These are phyloP conservation scores for Drosophila lacteicornis DNA, from an alignment of 1,140 invertebrate species.

Conservation along the genomic window DNA sequence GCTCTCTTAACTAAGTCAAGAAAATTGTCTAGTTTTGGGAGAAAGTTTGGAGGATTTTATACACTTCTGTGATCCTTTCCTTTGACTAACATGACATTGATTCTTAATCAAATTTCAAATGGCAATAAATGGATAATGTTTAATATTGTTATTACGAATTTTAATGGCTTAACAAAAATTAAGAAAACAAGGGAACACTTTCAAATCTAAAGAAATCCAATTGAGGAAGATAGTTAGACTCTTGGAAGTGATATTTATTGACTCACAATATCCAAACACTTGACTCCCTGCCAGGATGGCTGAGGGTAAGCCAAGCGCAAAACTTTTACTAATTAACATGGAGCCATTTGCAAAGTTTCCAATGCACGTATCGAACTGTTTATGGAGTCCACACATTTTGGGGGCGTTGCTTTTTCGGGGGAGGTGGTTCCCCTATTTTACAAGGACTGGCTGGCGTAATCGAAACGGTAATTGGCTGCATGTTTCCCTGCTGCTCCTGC, in stretches of 20 bases:
- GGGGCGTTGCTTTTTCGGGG: slow-evolving; percentile 18
- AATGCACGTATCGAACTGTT: slow-evolving; percentile 41
- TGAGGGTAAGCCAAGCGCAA: slow-evolving; percentile 21
- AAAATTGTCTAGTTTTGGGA: neutral
- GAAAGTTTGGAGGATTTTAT: too few species aligned
- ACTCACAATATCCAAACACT: slow-evolving; percentile 12
- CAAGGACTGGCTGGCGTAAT: slow-evolving; percentile 30
- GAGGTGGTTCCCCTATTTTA: neutral
- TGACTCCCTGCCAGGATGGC: slow-evolving; percentile 5
- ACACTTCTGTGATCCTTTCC: too few species aligned
- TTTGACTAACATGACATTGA: neutral
- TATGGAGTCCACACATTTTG: slow-evolving; percentile 25
- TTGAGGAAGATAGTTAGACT: neutral
- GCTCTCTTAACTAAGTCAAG: neutral
- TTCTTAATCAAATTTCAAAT: neutral
- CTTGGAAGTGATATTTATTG: slow-evolving; percentile 2
- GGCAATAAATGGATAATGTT: neutral
- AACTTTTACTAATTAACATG: slow-evolving; percentile 52
- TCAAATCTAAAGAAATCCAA: neutral
- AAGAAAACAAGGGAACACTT: too few species aligned
- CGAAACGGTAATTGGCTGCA: slow-evolving; percentile 50
- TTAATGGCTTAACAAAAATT: too few species aligned
- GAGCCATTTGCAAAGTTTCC: slow-evolving; percentile 36
- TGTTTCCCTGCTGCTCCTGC: slow-evolving; percentile 23
- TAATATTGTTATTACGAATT: too few species aligned